These are phyloP conservation scores for Lepus americanus DNA, from an alignment of 2,113 vertebrate genomes.

Conservation along the genomic window DNA sequence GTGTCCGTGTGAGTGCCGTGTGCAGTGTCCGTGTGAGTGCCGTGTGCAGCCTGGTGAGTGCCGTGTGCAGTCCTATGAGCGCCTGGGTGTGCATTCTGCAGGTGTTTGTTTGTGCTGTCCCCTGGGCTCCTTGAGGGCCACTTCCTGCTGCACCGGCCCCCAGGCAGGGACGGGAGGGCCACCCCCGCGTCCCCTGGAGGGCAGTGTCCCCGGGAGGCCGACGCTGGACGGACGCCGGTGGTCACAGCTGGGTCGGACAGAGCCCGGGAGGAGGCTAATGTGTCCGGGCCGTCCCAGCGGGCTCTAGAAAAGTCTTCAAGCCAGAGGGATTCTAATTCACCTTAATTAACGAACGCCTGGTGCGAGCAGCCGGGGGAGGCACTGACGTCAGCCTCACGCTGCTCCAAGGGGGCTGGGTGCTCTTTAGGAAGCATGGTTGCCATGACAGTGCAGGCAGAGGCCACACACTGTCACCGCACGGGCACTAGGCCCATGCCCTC, in stretches of 20 bases:
- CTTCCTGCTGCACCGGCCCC: rapidly evolving
- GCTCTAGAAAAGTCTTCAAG: neutral
- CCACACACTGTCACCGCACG: rapidly evolving
- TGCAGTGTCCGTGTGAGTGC: neutral
- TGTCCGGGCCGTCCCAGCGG: no score
- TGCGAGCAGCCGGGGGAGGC: neutral
- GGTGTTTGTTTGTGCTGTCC: no score
- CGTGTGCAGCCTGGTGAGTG: no score
- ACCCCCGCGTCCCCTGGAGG: no score
- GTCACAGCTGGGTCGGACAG: rapidly evolving
- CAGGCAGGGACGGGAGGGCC: no score
- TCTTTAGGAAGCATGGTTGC: neutral
- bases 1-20: no score
- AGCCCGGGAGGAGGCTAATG: rapidly evolving
- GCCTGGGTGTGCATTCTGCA: no score
- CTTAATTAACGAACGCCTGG: neutral
- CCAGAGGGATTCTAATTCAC: neutral
- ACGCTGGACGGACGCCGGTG: rapidly evolving
- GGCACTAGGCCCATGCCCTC: neutral
- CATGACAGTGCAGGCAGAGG: neutral
- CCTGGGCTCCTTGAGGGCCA: neutral
- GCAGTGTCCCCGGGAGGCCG: neutral
- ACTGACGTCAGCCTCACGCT: rapidly evolving
- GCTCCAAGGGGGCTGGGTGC: no score
- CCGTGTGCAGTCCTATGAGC: no score